Evolutionary conservation across 1,140 invertebrate genomes (phyloP).

Genomic region (Microplitis demolitor): DNA sequence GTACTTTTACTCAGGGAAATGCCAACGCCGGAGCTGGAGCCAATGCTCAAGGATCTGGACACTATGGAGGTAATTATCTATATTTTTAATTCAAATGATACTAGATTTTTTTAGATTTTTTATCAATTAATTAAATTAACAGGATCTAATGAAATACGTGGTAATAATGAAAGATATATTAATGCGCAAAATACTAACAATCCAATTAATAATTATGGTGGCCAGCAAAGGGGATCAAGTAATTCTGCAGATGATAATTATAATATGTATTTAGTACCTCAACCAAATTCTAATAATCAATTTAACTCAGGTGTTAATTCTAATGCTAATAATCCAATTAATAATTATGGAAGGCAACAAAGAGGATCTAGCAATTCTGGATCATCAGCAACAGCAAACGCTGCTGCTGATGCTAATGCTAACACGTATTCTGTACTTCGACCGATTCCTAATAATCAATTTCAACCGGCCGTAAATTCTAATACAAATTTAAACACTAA

Average conservation of each 20-base stretch:
- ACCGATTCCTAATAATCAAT: background rate
- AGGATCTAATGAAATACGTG: no score
- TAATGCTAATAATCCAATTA: background rate
- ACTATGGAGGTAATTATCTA: slow-evolving; percentile 13
- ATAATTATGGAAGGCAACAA: background rate
- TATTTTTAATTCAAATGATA: background rate
- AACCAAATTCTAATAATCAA: background rate
- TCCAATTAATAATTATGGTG: background rate
- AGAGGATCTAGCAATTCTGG: slow-evolving; percentile 5
- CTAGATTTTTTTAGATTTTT: background rate
- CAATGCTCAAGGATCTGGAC: background rate
- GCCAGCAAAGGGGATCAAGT: background rate
- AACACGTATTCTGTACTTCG: background rate
- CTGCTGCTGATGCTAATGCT: slow-evolving; percentile 2
- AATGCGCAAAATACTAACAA: background rate
- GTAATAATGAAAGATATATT: background rate
- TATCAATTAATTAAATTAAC: background rate
- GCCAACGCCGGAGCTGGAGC: slow-evolving; percentile 13
- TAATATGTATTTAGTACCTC: no score
- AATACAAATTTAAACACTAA: background rate
- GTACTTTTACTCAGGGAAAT: slow-evolving; percentile 5
- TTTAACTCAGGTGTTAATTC: background rate
- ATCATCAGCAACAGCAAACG: slow-evolving; percentile 1
- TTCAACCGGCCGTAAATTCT: background rate
- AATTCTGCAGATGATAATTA: slow-evolving; percentile 25